These are phyloP conservation scores for Halocaridina rubra DNA, from an alignment of 2,888 invertebrate species.

Conservation along the genomic window DNA sequence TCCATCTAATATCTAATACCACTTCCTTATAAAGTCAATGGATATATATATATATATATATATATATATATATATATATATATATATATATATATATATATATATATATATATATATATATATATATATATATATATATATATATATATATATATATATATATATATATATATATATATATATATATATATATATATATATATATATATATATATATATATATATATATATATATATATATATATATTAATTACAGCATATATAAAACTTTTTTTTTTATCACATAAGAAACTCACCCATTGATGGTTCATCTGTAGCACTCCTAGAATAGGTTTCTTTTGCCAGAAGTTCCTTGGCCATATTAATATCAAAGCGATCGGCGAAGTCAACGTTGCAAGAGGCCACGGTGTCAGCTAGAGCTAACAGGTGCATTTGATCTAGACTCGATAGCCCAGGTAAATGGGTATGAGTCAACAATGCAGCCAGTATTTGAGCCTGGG, in stretches of 20 bases:
- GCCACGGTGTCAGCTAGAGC: constrained; percentile 98
- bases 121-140: neutral
- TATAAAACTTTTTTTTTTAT: no score
- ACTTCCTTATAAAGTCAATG: neutral
- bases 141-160: neutral
- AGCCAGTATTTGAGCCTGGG: constrained; percentile 80
- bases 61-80: neutral
- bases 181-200: neutral
- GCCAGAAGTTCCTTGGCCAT: constrained; percentile 79
- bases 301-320: constrained; percentile 71
- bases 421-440: constrained; percentile 99
- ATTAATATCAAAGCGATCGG: constrained; percentile 75
- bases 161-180: neutral
- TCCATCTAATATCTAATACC: no score
- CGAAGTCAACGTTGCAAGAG: constrained; percentile 77
- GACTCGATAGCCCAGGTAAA: constrained; percentile 91
- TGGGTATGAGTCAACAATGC: constrained; percentile 94
- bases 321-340: constrained; percentile 75
- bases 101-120: neutral
- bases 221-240: neutral
- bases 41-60: neutral
- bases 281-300: constrained; percentile 69
- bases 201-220: neutral
- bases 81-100: neutral
- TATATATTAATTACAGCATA: neutral